Evolutionary conservation across 2,797 vertebrate genomes (phyloP).

Genomic region (Acipenser transmontanus): DNA sequence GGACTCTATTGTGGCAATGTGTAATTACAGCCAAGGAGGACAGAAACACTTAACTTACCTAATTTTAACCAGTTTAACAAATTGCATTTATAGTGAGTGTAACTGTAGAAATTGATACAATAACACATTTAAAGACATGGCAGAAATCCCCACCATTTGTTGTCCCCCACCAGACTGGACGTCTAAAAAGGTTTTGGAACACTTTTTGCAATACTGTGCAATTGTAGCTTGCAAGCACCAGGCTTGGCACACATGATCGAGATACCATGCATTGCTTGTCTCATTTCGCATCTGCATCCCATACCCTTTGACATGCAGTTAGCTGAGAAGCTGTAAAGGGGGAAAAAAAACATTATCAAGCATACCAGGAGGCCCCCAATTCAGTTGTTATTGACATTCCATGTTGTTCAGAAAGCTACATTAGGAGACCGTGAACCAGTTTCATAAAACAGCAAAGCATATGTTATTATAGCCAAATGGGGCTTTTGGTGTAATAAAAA

Average conservation of each 20-base stretch:
- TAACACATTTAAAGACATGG: too few species aligned
- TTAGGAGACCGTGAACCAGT: conserved; percentile 58
- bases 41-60: too few species aligned
- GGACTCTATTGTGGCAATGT: too few species aligned
- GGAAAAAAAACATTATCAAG: conserved; percentile 27
- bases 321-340: conserved; percentile 59
- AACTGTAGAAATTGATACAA: too few species aligned
- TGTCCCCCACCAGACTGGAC: too few species aligned
- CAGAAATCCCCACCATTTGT: too few species aligned
- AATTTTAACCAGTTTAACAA: too few species aligned
- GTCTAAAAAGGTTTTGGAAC: too few species aligned
- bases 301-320: conserved; percentile 72
- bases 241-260: conserved; percentile 21
- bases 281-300: conserved; percentile 27
- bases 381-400: conserved; percentile 46
- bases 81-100: too few species aligned
- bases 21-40: too few species aligned
- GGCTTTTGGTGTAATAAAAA: too few species aligned
- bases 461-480: too few species aligned
- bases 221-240: conserved; percentile 21
- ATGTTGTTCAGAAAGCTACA: conserved; percentile 39
- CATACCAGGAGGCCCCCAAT: conserved; percentile 1
- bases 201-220: conserved; percentile 17
- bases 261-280: conserved; percentile 31
- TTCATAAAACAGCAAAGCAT: conserved; percentile 43